Conservation (phyloP, 2,888 invertebrate genomes). For the Philaethria dido region DNA sequence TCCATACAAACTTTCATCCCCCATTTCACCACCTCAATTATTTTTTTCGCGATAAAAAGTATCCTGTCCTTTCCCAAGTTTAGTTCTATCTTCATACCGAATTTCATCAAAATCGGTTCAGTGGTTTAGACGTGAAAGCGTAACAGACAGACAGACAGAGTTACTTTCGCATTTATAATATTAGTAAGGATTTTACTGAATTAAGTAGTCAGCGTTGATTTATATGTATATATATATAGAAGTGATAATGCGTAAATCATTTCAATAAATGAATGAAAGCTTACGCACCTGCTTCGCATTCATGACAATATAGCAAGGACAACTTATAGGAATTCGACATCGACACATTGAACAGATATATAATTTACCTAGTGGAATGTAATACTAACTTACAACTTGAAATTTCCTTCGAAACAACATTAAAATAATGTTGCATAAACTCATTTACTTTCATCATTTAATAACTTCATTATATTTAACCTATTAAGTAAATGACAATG, state of each 20-base stretch:
- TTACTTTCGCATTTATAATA: too few relatives aligned
- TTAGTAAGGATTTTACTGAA: background rate
- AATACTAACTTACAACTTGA: background rate
- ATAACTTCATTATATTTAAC: slow-evolving; percentile 11
- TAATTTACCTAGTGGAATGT: background rate
- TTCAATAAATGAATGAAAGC: slow-evolving; percentile 13
- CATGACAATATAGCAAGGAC: slow-evolving; percentile 16
- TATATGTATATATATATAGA: background rate
- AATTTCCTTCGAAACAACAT: background rate
- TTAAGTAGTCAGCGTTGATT: background rate
- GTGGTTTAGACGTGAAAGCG: too few relatives aligned
- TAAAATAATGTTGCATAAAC: slow-evolving; percentile 11
- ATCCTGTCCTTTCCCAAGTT: too few relatives aligned
- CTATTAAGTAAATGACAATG: slow-evolving; percentile 8
- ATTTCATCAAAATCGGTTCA: too few relatives aligned
- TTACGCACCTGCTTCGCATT: background rate
- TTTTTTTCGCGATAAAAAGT: too few relatives aligned
- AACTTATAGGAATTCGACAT: slow-evolving; percentile 13
- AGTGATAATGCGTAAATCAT: background rate
- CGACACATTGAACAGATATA: slow-evolving; percentile 3
- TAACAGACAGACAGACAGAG: too few relatives aligned
- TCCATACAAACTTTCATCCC: too few relatives aligned
- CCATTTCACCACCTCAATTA: too few relatives aligned
- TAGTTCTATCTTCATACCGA: too few relatives aligned
- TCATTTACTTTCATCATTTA: slow-evolving; percentile 7